Evolutionary conservation across 2,797 vertebrate genomes (phyloP).

Genomic region (Cheirogaleus major): DNA sequence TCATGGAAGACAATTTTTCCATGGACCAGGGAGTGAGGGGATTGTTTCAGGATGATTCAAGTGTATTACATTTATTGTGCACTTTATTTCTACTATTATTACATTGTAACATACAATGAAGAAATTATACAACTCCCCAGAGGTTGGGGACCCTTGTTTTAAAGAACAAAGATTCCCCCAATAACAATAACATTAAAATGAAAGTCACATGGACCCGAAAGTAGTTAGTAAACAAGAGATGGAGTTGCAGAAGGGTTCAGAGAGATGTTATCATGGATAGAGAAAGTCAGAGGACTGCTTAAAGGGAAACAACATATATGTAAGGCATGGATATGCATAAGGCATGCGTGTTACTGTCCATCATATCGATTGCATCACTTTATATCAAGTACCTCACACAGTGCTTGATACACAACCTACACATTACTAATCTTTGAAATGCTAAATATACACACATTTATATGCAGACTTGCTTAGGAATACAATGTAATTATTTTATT

Average conservation of each 20-base stretch:
- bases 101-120: too few relatives aligned
- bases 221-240: not conserved
- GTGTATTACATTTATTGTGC: too few relatives aligned
- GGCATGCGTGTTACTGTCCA: not conserved
- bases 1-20: too few relatives aligned
- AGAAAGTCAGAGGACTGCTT: not conserved
- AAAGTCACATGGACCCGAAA: not conserved
- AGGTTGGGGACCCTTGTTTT: not conserved
- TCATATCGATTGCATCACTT: not conserved
- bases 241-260: not conserved
- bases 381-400: not conserved
- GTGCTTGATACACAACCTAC: not conserved
- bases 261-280: not conserved
- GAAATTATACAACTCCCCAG: too few relatives aligned
- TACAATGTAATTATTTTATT: not conserved
- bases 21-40: too few relatives aligned
- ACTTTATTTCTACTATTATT: too few relatives aligned
- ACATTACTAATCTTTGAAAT: not conserved
- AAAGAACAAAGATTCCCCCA: constrained; percentile 4
- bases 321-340: not conserved
- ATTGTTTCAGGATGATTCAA: too few relatives aligned
- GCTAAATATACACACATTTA: not conserved
- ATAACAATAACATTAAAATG: not conserved
- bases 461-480: not conserved
- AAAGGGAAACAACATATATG: not conserved